phyloP scores from a whole-genome alignment of 2,888 invertebrate species.

The Morpho achilles region DNA sequence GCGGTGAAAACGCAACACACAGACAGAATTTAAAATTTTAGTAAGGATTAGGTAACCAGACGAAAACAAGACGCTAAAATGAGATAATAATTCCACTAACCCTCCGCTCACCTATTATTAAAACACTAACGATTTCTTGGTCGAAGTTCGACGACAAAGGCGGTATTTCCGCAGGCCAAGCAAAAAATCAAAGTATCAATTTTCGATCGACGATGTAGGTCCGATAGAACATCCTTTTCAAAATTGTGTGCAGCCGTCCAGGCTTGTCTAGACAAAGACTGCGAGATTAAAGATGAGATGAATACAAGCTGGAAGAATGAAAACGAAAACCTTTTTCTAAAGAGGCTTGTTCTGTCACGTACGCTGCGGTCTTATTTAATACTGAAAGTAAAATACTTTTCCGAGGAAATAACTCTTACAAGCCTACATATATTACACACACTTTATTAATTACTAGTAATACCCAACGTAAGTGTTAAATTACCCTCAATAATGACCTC shows the following conservation, averaged over 20 bases:
- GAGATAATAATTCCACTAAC: neutral
- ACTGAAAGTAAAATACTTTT: conserved; percentile 29
- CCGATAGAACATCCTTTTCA: conserved; percentile 38
- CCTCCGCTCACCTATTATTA: conserved; percentile 14
- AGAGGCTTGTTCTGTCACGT: conserved; percentile 71
- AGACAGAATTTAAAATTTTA: no score
- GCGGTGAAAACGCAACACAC: no score
- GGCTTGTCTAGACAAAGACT: conserved; percentile 63
- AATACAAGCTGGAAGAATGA: conserved; percentile 57
- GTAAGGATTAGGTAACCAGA: no score
- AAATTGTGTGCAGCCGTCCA: conserved; percentile 47
- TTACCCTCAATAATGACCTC: no score
- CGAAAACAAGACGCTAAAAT: no score
- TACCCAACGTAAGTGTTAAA: no score
- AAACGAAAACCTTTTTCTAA: conserved; percentile 69
- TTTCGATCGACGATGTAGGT: conserved; percentile 33
- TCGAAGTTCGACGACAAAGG: conserved; percentile 16
- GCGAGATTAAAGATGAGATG: conserved; percentile 72
- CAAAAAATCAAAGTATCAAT: conserved; percentile 29
- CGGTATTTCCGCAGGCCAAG: conserved; percentile 23
- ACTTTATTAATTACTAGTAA: no score
- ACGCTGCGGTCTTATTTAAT: conserved; percentile 70
- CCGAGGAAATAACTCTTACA: no score
- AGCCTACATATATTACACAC: no score
- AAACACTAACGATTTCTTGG: conserved; percentile 19